Evolutionary conservation across 2,888 invertebrate genomes (phyloP).

Genomic region (Ceratothoa steindachneri): DNA sequence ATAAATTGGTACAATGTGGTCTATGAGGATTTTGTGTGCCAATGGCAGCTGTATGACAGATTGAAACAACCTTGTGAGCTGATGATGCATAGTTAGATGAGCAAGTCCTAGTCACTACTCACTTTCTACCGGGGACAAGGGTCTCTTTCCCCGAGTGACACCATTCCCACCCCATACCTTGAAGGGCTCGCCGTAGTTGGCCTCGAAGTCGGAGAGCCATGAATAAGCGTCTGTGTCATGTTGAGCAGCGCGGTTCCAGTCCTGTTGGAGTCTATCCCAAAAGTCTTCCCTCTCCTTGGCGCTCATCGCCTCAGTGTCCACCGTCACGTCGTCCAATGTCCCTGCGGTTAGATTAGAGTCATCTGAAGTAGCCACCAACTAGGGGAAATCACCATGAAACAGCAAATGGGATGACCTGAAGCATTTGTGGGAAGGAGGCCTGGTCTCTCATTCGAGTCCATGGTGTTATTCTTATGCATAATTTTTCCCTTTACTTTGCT

Average conservation of each 20-base stretch:
- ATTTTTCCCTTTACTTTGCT: too few species aligned
- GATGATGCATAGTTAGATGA: too few species aligned
- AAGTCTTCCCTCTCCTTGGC: conserved; percentile 52
- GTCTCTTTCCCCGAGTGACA: too few species aligned
- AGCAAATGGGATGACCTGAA: background rate
- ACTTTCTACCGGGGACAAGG: too few species aligned
- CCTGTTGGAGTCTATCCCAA: conserved; percentile 66
- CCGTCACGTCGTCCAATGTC: background rate
- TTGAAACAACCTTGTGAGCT: too few species aligned
- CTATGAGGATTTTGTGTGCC: too few species aligned
- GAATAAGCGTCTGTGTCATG: conserved; percentile 59
- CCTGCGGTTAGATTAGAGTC: background rate
- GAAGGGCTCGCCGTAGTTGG: conserved; percentile 61
- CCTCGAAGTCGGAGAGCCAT: conserved; percentile 68
- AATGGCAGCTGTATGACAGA: too few species aligned
- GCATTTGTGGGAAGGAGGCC: background rate
- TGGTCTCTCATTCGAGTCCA: too few species aligned
- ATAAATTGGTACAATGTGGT: too few species aligned
- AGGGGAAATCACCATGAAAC: background rate
- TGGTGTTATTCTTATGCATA: too few species aligned
- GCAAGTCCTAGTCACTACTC: too few species aligned
- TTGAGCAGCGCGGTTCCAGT: conserved; percentile 72
- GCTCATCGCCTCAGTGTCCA: conserved; percentile 31
- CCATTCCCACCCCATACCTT: too few species aligned
- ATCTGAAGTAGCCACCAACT: background rate